Base-by-base conservation (phyloP, 2,888 invertebrate species). In the Pristionchus maxplancki region DNA sequence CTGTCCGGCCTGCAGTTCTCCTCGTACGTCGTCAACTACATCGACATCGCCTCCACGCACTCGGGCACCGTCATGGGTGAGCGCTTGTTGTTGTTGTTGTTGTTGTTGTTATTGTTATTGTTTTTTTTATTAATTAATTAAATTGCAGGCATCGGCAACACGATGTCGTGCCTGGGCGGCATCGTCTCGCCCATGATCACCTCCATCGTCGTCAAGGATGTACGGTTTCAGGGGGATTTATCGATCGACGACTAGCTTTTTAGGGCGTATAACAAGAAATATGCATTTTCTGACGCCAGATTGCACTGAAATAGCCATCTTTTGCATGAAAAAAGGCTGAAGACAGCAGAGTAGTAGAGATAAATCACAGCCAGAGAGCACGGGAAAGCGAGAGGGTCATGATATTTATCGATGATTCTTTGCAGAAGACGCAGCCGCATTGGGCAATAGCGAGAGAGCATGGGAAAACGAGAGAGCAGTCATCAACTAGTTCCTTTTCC, bases 131-230 rank as follows among this genome's bases (percentile, higher is more conserved):
- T n/a, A 34, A 8, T 40, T 64, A 48, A n/a, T 11, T 8, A 8
- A 31, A 40, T 83, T 83, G 50, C 53, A 89, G 95, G 95, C 74
- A 92, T 95, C 64, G 95, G 95, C 34, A 95, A 95, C 90, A 95
- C 94, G 6, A 86, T 95, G 44, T 92, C 93, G n/a, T 94, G 94
- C 58, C 88, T 95, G 9, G 95, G 95, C 40, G 95, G 95, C 84
- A 93, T 95, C 86, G 83, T 93, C 50, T 92, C 94, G 2, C 95
- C 95, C 44, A 89, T 91, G 31, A 90, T 93, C 58, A 94, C 93
- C 88, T 93, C 93, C 37, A 89, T 90, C 85, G 88, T 95, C 87
- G 94, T 93, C 20, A 91, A 92, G 24, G 91, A 93, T 74, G 94
- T 93, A 82, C 90, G 91, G 81, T 28, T 8, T 28, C 53, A 44